A percentile compares a stretch with the other conserved stretches of the same genome.
Conservation (phyloP, 37 sponge, comb jelly and placozoan genomes). For the Aplysina aerophoba region DNA sequence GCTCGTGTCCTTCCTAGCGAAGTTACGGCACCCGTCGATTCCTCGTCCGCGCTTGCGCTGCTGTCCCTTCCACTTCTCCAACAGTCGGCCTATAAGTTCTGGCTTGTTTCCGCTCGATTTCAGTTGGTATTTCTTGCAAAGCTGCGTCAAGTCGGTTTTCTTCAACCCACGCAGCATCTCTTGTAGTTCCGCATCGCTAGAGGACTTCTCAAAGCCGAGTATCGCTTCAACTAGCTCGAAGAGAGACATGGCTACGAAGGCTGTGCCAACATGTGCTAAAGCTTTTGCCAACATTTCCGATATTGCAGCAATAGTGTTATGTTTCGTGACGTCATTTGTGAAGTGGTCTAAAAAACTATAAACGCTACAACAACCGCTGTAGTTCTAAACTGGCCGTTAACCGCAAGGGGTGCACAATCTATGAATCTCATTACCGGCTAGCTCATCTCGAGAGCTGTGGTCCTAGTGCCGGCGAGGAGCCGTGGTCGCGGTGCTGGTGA, state of each 20-base stretch:
- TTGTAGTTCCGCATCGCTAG: background rate
- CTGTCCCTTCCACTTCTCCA: background rate
- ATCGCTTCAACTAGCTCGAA: background rate
- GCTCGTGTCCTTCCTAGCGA: background rate
- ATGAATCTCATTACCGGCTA: no score
- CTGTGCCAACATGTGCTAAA: background rate
- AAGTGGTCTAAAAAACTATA: no score
- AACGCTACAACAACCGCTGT: no score
- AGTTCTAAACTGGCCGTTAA: no score
- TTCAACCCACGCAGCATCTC: background rate
- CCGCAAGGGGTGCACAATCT: no score
- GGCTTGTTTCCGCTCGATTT: background rate
- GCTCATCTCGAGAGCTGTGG: no score
- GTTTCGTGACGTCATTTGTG: background rate
- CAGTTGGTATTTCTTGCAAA: background rate
- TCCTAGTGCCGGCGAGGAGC: no score
- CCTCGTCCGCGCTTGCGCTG: background rate
- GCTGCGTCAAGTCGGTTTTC: background rate
- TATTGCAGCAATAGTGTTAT: background rate
- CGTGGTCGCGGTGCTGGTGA: no score
- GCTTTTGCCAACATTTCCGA: slow-evolving; percentile 25
- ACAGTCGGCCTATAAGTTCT: background rate
- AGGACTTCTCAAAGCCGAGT: background rate
- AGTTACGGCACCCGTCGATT: background rate
- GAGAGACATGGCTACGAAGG: background rate